Base-by-base conservation (phyloP, 1,140 invertebrate species). In the Medauroidea extradentata region DNA sequence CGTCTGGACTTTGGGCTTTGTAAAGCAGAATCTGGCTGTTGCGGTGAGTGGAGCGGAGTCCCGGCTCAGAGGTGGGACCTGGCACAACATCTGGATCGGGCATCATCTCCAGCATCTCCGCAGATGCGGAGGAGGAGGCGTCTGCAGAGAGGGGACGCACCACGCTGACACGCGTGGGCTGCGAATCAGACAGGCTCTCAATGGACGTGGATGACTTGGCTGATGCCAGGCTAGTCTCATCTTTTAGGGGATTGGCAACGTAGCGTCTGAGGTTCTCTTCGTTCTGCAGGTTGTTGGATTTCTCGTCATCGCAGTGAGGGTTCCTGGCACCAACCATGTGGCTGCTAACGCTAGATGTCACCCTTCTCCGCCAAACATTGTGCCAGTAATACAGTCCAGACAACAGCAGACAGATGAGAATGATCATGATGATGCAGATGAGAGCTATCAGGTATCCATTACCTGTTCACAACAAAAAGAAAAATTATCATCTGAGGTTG, bases 231-330 rank as follows among this genome's bases (percentile, higher is more conserved):
- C 79, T 64, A 80, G 74, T 70, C 13, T 79, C 76, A 24, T 82
- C 83, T 62, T 83, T 85, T 13, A 84, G 63, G 0, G 83, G 82
- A 67, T 84, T 85, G 13, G 82, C 78, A 4, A 34, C 29, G 67
- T 84, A 84, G 79, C 79, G 85, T 38, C 90, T 81, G 21, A 93
- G 76, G 67, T 94, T 93, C 72, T 94, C 90, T 69, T 94, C 91
- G 72, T 93, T 93, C 70, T 93, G 90, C 42, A 93, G 75, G 71
- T 94, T 94, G 67, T 93, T 93, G 0, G 88, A 90, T 68, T 93
- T 92, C 66, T 93, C 90, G 71, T 91, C 88, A 65, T 89, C 87
- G 61, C 87, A 84, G 68, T 85, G 84, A 13, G 86, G 79, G 65
- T 21, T 19, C 48, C 53, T 39, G 19, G 27, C 23, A 23, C 39